Evolutionary conservation across 1,140 invertebrate species (phyloP).

Genomic region (Berghia stephanieae): DNA sequence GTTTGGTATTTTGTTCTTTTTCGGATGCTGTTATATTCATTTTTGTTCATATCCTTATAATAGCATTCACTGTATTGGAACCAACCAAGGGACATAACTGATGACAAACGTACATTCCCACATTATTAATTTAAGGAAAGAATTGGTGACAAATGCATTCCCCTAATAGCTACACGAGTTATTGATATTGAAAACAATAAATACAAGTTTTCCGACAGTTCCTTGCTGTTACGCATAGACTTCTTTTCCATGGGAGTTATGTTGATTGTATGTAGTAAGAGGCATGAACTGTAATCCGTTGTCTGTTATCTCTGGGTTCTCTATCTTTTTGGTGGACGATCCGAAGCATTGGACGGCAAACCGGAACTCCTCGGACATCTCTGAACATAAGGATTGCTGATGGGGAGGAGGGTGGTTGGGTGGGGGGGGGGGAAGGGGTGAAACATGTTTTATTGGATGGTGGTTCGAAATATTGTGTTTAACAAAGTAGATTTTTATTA

Average conservation of each 20-base stretch:
- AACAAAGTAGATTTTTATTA: not conserved
- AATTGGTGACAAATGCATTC: too few relatives aligned
- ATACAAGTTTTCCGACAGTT: conserved; percentile 7
- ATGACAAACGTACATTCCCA: too few relatives aligned
- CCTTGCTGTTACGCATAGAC: conserved; percentile 44
- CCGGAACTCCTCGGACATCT: conserved; percentile 93
- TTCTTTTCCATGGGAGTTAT: conserved; percentile 46
- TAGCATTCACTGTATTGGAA: too few relatives aligned
- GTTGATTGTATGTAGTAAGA: conserved; percentile 40
- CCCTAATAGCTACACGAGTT: conserved; percentile 24
- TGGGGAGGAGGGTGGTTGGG: too few relatives aligned
- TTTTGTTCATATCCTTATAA: too few relatives aligned
- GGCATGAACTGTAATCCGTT: conserved; percentile 60
- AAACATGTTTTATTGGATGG: not conserved
- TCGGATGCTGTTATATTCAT: too few relatives aligned
- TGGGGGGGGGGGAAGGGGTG: too few relatives aligned
- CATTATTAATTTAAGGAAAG: too few relatives aligned
- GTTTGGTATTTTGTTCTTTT: too few relatives aligned
- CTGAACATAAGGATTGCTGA: conserved; percentile 89
- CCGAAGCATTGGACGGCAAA: conserved; percentile 91
- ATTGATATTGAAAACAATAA: not conserved
- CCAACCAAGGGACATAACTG: too few relatives aligned
- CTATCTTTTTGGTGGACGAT: conserved; percentile 53
- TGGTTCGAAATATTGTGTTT: not conserved
- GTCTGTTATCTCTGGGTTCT: conserved; percentile 52